A percentile compares a stretch with the other conserved stretches of the same genome.
Evolutionary conservation across 2,888 invertebrate genomes (phyloP).

Genomic region (Caenorhabditis sulstoni): DNA sequence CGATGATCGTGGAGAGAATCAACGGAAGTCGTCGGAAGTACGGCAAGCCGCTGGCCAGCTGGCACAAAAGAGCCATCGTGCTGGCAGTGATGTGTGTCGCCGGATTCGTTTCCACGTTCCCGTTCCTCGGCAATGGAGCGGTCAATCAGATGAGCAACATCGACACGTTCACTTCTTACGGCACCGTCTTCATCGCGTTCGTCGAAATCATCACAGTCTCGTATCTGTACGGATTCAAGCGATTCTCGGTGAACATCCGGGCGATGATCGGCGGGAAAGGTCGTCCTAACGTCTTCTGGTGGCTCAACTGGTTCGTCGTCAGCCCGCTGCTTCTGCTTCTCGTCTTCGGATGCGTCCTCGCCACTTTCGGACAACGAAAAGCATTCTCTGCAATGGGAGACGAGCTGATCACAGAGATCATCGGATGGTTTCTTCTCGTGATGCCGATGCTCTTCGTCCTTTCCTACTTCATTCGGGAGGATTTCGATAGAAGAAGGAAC

Average conservation of each 20-base stretch:
- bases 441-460: slow-evolving; percentile 43
- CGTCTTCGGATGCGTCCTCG: slow-evolving; percentile 37
- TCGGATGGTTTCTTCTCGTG: slow-evolving; percentile 38
- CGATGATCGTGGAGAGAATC: slow-evolving; percentile 52
- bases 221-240: slow-evolving; percentile 58
- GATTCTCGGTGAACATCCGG: slow-evolving; percentile 59
- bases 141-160: slow-evolving; percentile 41
- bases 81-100: slow-evolving; percentile 19
- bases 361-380: slow-evolving; percentile 16
- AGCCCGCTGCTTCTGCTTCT: slow-evolving; percentile 37
- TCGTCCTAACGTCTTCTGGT: slow-evolving; percentile 54
- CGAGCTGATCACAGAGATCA: not conserved
- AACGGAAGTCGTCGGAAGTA: slow-evolving; percentile 51
- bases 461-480: slow-evolving; percentile 45
- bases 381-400: not conserved
- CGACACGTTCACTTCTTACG: slow-evolving; percentile 43
- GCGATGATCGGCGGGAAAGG: slow-evolving; percentile 54
- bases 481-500: slow-evolving; percentile 44
- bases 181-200: slow-evolving; percentile 49
- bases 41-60: slow-evolving; percentile 47
- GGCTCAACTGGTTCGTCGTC: slow-evolving; percentile 55
- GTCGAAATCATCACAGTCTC: slow-evolving; percentile 49
- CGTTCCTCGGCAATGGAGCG: slow-evolving; percentile 48
- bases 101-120: slow-evolving; percentile 41
- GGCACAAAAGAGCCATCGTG: slow-evolving; percentile 47